Conservation (phyloP, 2,797 vertebrate species). For the Gymnothorax javanicus region DNA sequence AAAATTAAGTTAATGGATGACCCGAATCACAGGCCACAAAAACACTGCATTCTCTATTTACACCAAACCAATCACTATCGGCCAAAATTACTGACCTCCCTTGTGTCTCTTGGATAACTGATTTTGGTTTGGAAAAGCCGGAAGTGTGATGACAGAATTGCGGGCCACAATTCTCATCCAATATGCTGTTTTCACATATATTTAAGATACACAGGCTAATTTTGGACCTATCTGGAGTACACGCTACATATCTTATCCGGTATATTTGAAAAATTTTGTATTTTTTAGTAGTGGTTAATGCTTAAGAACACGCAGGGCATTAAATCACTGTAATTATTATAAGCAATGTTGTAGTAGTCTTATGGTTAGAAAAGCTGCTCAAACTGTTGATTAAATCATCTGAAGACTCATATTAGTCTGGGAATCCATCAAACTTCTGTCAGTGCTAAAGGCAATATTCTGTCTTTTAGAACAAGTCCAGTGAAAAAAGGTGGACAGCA, state of each 20-base stretch:
- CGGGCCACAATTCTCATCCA: slow-evolving; percentile 18
- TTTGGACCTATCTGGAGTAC: slow-evolving; percentile 7
- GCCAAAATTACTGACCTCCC: not conserved
- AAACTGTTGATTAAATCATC: slow-evolving; percentile 1
- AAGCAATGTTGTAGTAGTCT: not conserved
- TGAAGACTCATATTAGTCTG: not conserved
- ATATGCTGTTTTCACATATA: slow-evolving; percentile 17
- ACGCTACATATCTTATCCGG: not conserved
- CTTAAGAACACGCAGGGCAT: not conserved
- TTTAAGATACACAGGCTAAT: slow-evolving; percentile 6
- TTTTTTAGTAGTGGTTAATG: not conserved
- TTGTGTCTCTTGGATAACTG: slow-evolving; percentile 42
- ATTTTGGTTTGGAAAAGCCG: slow-evolving; percentile 51
- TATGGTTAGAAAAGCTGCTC: not conserved
- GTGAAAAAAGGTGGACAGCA: not conserved
- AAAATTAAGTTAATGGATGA: slow-evolving; percentile 63
- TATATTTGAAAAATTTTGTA: not conserved
- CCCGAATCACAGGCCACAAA: slow-evolving; percentile 43
- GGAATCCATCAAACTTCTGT: not conserved
- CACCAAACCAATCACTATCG: slow-evolving; percentile 44
- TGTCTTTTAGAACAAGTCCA: not conserved
- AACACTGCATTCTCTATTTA: slow-evolving; percentile 54
- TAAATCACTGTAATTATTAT: slow-evolving; percentile 4
- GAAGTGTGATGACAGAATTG: slow-evolving; percentile 38
- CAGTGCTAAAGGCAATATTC: not conserved